A percentile compares a stretch with the other conserved stretches of the same genome.
These are phyloP conservation scores for Laothoe populi DNA, from an alignment of 2,888 invertebrate species.

Conservation along the genomic window DNA sequence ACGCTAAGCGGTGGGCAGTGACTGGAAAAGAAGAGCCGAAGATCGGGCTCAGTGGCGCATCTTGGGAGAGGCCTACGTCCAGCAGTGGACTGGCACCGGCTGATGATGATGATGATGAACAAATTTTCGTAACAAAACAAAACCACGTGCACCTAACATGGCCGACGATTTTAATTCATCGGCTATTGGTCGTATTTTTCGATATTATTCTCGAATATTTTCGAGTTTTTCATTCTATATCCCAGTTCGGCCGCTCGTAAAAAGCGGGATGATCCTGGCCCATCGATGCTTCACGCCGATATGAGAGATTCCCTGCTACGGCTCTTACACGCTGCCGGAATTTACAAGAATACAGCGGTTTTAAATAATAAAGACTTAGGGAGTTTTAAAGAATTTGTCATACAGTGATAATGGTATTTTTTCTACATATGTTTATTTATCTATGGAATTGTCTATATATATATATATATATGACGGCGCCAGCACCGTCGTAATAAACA, in stretches of 20 bases:
- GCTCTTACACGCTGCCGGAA: constrained; percentile 44
- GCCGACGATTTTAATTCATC: constrained; percentile 61
- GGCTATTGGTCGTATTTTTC: constrained; percentile 70
- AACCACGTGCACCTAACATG: constrained; percentile 24
- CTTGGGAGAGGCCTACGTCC: too few relatives aligned
- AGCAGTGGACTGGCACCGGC: too few relatives aligned
- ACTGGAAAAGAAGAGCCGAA: too few relatives aligned
- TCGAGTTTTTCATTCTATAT: constrained; percentile 62
- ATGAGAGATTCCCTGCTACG: constrained; percentile 67
- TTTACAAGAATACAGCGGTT: constrained; percentile 31
- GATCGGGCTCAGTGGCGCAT: too few relatives aligned
- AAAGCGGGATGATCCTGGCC: constrained; percentile 72
- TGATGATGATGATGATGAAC: too few relatives aligned
- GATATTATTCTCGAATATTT: constrained; percentile 73
- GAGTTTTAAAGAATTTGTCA: too few relatives aligned
- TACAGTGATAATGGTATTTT: too few relatives aligned
- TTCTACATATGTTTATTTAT: too few relatives aligned
- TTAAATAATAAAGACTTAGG: neutral
- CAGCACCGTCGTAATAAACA: too few relatives aligned
- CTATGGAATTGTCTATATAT: too few relatives aligned
- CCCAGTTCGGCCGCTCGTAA: constrained; percentile 67
- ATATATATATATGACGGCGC: too few relatives aligned
- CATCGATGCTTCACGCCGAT: constrained; percentile 72
- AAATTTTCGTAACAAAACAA: constrained; percentile 20
- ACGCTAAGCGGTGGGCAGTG: too few relatives aligned